These are phyloP conservation scores for Drosophila lacertosa DNA, from an alignment of 1,140 invertebrate species.

Conservation along the genomic window DNA sequence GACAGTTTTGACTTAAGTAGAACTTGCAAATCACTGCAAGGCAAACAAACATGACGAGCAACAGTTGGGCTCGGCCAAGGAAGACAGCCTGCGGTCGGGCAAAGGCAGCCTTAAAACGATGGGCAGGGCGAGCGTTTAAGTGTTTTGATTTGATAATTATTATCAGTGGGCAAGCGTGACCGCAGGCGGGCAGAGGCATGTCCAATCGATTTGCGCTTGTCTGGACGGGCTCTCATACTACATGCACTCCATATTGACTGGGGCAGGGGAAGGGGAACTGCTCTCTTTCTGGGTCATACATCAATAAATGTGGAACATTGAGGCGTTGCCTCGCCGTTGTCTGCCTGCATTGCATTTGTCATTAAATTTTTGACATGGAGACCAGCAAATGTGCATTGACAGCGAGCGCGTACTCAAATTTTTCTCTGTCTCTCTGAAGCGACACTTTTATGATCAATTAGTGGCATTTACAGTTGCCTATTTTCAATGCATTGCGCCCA, in stretches of 20 bases:
- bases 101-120: constrained; percentile 19
- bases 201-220: constrained; percentile 75
- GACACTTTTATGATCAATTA: constrained; percentile 76
- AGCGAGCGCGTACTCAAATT: constrained; percentile 25
- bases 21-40: constrained; percentile 80
- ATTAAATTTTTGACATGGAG: constrained; percentile 46
- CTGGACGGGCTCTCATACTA: constrained; percentile 15
- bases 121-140: constrained; percentile 79
- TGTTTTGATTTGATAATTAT: constrained; percentile 84
- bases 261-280: background rate
- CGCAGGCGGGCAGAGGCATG: constrained; percentile 55
- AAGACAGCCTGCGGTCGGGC: background rate
- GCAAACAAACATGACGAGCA: constrained; percentile 73
- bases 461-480: constrained; percentile 66
- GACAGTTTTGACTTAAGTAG: constrained; percentile 76
- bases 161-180: constrained; percentile 81
- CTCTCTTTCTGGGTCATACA: constrained; percentile 70
- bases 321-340: constrained; percentile 67
- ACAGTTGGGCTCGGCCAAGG: constrained; percentile 11
- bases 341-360: constrained; percentile 63
- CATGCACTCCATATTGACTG: background rate
- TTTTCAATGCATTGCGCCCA: constrained; percentile 16
- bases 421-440: constrained; percentile 21
- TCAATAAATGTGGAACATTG: constrained; percentile 66
- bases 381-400: constrained; percentile 39